Base-by-base conservation (phyloP, 2,797 vertebrate species). In the Astyanax mexicanus region DNA sequence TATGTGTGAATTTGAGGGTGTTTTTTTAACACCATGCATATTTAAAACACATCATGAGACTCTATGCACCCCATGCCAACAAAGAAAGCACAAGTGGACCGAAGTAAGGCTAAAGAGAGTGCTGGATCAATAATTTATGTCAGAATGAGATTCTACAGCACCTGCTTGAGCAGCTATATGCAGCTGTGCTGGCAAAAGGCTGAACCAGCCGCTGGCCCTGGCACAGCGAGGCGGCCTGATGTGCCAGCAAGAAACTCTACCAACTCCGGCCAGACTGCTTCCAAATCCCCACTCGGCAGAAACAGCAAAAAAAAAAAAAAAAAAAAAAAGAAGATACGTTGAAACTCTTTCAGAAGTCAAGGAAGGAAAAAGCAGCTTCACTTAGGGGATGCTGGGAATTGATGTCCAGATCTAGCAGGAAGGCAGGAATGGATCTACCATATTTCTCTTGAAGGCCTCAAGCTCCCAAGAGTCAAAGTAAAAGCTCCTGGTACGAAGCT, bases 1-100 rank as follows among this genome's bases (percentile, higher is more conserved):
- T 40, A 1, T 75, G n/a, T 79, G 60, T 45, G 19, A 44, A 68
- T 71, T 47, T 73, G 69, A 77, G 21, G 76, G 65, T 35, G 44
- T 75, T 42, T 44, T 71, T 29, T 47, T n/a, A 35, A 35, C 3
- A 21, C 11, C 12, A 64, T 23, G 13, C 1, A 37, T 57, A 49
- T 77, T 72, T 62, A 69, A 77, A 27, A 49, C 32, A 11, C 32
- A 67, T 61, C 8, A 17, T 25, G 4, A 49, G 11, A 61, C 54
- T 44, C 23, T 37, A 37, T 75, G n/a, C n/a, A 75, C 60, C 6
- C 37, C 6, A n/a, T 17, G 17, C 29, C 21, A 57, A 37, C n/a
- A 12, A 64, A 65, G 61, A 37, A 64, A 65, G 21, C 35, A 12
- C n/a, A 72, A 37, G 17, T 49, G 64, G 17, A n/a, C 64, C 27